phyloP scores from a whole-genome alignment of 2,888 invertebrate genomes.

The Orgyia antiqua region DNA sequence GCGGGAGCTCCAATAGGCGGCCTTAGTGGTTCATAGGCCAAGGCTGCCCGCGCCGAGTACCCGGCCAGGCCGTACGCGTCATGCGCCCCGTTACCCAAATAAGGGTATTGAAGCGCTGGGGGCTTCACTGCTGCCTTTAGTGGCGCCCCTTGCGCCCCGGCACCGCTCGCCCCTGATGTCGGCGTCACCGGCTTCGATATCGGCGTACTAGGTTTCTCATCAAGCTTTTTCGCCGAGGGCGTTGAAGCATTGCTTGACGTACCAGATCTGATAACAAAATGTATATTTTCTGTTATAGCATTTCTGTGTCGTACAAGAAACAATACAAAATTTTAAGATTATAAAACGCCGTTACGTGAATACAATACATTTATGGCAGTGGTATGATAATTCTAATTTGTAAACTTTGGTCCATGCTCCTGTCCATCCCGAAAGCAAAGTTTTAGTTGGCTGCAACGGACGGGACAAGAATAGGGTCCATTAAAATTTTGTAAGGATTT shows the following conservation, averaged over 20 bases:
- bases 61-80: conserved; percentile 72
- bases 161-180: conserved; percentile 81
- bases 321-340: too few species aligned
- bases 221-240: conserved; percentile 90
- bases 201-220: conserved; percentile 93
- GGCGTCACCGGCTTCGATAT: conserved; percentile 94
- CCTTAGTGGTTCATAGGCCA: conserved; percentile 70
- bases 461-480: too few species aligned
- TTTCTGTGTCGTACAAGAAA: too few species aligned
- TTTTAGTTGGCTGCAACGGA: too few species aligned
- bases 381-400: too few species aligned
- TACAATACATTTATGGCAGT: too few species aligned
- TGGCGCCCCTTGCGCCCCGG: conserved; percentile 77
- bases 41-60: conserved; percentile 69
- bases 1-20: conserved; percentile 76
- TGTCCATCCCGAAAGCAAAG: too few species aligned
- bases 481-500: too few species aligned
- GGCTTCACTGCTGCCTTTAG: conserved; percentile 78
- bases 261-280: conserved; percentile 80
- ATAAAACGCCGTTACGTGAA: too few species aligned
- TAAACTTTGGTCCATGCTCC: too few species aligned
- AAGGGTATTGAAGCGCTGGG: conserved; percentile 81
- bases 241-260: conserved; percentile 95
- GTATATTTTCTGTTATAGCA: too few species aligned
- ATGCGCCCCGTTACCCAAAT: conserved; percentile 72